Evolutionary conservation across 2,797 vertebrate species (phyloP), one percentile per base, ranked within the genome.

Genomic region (Mionectes olivaceus): DNA sequence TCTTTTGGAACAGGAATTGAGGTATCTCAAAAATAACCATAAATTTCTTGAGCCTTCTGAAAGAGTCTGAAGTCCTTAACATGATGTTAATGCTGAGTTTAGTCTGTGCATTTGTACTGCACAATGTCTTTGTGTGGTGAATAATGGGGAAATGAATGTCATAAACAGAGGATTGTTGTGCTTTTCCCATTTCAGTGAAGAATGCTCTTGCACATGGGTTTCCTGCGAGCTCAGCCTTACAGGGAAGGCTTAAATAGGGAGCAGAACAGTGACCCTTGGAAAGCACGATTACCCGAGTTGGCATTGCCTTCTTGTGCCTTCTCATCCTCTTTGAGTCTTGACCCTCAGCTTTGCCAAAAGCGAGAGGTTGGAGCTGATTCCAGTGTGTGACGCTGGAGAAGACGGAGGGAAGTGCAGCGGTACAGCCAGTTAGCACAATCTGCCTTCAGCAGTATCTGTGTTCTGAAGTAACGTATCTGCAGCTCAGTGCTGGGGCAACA

Each of bases 221-320:
- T 80, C 47, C 41, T 39, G 60, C 35, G 52, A 83, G 28, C 33
- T 57, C 5, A 86, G 9, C 18, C 35, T 57, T 77, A 7, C 13
- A 63, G 22, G 22, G 9, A 63, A 59, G 47, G 24, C 24, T 73
- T 69, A 47, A 70, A 35, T 1, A 33, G 35, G n/a, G 60, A 64
- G 49, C 2, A 7, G 37, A 17, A 8, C 37, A 60, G 55, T 35
- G 35, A 81, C 39, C 57, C 43, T 57, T 57, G 53, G 39, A 33
- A 69, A 63, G 22, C 27, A 30, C 32, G 0, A 0, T 30, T 56
- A 24, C 43, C n/a, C 28, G 19, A 39, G 11, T 0, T 71, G 50
- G 23, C 7, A 39, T 2, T 27, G 24, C 35, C 41, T 59, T 59
- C 27, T 70, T 17, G 5, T 27, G 24, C 35, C 41, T 59, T 59